phyloP scores from a whole-genome alignment of 1,140 invertebrate genomes.

The Archivesica marissinica region DNA sequence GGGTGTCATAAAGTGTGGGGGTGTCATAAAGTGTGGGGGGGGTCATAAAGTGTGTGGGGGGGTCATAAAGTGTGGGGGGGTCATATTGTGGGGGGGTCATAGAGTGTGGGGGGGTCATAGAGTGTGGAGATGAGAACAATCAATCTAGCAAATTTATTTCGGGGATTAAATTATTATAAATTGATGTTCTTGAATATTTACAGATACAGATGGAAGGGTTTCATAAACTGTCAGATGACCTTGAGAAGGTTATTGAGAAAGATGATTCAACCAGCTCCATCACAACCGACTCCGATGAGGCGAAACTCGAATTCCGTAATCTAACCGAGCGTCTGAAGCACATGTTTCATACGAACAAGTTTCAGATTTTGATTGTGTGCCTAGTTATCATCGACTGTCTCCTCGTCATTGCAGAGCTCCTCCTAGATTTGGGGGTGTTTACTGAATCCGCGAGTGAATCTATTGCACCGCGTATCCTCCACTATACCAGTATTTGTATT shows the following conservation, averaged over 20 bases:
- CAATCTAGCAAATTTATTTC: no score
- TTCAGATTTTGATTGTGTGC: constrained; percentile 80
- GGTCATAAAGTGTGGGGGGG: no score
- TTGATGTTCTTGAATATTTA: constrained; percentile 20
- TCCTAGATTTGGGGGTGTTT: constrained; percentile 81
- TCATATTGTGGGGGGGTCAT: no score
- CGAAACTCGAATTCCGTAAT: constrained; percentile 72
- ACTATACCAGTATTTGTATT: constrained; percentile 79
- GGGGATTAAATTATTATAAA: no score
- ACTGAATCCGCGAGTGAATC: constrained; percentile 9
- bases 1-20: no score
- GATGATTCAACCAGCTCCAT: constrained; percentile 80
- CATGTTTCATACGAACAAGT: constrained; percentile 80
- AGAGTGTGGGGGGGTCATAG: no score
- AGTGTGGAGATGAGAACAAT: no score
- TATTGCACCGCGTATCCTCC: constrained; percentile 74
- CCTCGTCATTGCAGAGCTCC: constrained; percentile 80
- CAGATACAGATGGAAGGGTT: constrained; percentile 82
- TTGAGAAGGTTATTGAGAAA: constrained; percentile 83
- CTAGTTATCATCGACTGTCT: constrained; percentile 82
- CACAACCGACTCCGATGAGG: constrained; percentile 79
- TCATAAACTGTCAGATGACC: constrained; percentile 80
- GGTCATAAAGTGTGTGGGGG: no score
- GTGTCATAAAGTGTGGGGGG: no score
- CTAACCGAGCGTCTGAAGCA: constrained; percentile 73